Evolutionary conservation across 1,140 invertebrate genomes (phyloP).

Genomic region (Condylostylus longicornis): DNA sequence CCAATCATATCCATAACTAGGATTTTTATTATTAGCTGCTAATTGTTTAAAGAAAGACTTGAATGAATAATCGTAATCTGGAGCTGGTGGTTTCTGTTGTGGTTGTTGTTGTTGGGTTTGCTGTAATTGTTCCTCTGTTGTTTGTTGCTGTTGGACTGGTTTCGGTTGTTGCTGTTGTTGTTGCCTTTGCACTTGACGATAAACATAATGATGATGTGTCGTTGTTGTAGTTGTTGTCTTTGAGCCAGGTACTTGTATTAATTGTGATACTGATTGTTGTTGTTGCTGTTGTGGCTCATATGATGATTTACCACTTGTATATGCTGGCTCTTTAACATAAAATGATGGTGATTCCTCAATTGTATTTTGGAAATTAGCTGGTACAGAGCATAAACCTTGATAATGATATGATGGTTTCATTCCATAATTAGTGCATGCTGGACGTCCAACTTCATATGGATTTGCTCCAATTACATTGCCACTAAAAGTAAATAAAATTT

Average conservation of each 20-base stretch:
- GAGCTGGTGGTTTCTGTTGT: constrained; percentile 22
- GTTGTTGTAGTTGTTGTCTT: not conserved
- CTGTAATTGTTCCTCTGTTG: too few relatives aligned
- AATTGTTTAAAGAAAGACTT: too few relatives aligned
- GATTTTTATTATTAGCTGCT: too few relatives aligned
- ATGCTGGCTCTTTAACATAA: too few relatives aligned
- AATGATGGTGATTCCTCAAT: too few relatives aligned
- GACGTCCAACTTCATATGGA: constrained; percentile 58
- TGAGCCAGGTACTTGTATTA: constrained; percentile 7
- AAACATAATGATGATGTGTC: not conserved
- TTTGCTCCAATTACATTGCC: constrained; percentile 60
- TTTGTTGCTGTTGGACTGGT: constrained; percentile 13
- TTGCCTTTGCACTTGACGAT: constrained; percentile 4
- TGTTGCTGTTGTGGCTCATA: constrained; percentile 7
- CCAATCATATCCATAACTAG: too few relatives aligned
- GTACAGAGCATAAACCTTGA: constrained; percentile 47
- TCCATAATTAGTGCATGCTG: constrained; percentile 51
- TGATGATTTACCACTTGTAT: too few relatives aligned
- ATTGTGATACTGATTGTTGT: constrained; percentile 14
- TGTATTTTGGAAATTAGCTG: constrained; percentile 5
- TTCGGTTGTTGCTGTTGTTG: constrained; percentile 18
- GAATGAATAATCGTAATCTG: constrained; percentile 26
- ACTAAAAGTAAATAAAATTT: constrained; percentile 31
- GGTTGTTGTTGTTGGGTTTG: constrained; percentile 24
- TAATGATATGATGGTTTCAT: constrained; percentile 54